phyloP scores from a whole-genome alignment of 2,888 invertebrate species.

The Acronicta aceris region DNA sequence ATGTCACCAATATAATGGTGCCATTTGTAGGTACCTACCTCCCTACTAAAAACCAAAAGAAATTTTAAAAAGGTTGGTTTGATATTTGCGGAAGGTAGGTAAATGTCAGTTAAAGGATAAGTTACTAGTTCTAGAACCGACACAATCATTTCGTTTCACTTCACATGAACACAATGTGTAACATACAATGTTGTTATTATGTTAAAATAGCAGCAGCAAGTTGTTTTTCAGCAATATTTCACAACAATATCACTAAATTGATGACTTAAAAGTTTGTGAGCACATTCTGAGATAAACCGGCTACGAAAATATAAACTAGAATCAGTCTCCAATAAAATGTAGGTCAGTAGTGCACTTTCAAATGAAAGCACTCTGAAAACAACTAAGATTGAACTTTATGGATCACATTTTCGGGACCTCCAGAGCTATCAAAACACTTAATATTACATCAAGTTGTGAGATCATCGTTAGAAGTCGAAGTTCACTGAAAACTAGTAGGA shows the following conservation, averaged over 20 bases:
- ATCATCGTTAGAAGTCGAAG: constrained; percentile 64
- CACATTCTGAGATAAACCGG: constrained; percentile 20
- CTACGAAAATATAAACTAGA: constrained; percentile 14
- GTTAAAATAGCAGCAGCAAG: background rate
- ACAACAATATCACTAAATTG: background rate
- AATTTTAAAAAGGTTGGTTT: too few relatives aligned
- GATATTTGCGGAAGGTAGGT: too few relatives aligned
- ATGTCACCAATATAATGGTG: too few relatives aligned
- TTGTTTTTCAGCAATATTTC: background rate
- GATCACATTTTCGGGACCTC: constrained; percentile 2
- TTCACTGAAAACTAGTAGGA: constrained; percentile 47
- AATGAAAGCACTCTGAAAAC: constrained; percentile 11
- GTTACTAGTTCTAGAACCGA: too few relatives aligned
- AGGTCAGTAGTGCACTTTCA: constrained; percentile 53
- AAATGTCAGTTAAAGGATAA: too few relatives aligned
- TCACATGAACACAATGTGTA: too few relatives aligned
- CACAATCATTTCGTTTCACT: too few relatives aligned
- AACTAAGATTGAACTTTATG: background rate
- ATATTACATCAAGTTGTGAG: constrained; percentile 64
- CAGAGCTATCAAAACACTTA: constrained; percentile 1
- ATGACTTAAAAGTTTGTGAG: background rate
- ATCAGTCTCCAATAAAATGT: constrained; percentile 27
- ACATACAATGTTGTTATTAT: background rate
- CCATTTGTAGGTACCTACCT: too few relatives aligned
- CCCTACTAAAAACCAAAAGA: too few relatives aligned